phyloP scores from a whole-genome alignment of 1,140 invertebrate species.

The Camponotus floridanus region DNA sequence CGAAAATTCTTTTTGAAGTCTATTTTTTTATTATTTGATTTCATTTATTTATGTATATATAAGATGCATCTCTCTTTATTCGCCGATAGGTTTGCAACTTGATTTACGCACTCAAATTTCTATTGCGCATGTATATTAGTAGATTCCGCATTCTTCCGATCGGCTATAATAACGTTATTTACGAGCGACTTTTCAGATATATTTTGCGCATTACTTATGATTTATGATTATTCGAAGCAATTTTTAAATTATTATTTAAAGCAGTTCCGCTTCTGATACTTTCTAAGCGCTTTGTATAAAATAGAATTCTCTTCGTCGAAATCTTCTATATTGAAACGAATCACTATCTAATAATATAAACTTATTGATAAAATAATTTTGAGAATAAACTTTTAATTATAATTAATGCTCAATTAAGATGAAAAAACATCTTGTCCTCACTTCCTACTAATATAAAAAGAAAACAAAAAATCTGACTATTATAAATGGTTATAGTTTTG shows the following conservation, averaged over 20 bases:
- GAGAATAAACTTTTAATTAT: background rate
- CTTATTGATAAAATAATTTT: background rate
- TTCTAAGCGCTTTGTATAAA: conserved; percentile 25
- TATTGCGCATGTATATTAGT: conserved; percentile 61
- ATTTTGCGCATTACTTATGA: conserved; percentile 30
- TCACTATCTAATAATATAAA: background rate
- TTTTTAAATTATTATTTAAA: conserved; percentile 41
- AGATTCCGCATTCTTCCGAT: conserved; percentile 23
- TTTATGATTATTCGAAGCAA: conserved; percentile 23
- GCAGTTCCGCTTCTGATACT: background rate
- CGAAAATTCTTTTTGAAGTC: conserved; percentile 19
- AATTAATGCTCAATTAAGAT: background rate
- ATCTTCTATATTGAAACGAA: background rate
- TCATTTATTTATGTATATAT: conserved; percentile 49
- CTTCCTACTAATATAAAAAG: background rate
- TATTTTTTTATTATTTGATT: conserved; percentile 32
- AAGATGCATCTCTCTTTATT: conserved; percentile 23
- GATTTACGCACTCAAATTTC: conserved; percentile 47
- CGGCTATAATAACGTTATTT: conserved; percentile 21
- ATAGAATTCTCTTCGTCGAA: conserved; percentile 25
- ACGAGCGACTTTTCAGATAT: conserved; percentile 16
- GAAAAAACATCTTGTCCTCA: background rate
- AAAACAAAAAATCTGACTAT: too few species aligned
- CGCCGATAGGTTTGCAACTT: conserved; percentile 29
- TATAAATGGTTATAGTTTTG: too few species aligned